A percentile compares a stretch with the other conserved stretches of the same genome.
Evolutionary conservation across 2,888 invertebrate genomes (phyloP).

Genomic region (Dichetophora obliterata): DNA sequence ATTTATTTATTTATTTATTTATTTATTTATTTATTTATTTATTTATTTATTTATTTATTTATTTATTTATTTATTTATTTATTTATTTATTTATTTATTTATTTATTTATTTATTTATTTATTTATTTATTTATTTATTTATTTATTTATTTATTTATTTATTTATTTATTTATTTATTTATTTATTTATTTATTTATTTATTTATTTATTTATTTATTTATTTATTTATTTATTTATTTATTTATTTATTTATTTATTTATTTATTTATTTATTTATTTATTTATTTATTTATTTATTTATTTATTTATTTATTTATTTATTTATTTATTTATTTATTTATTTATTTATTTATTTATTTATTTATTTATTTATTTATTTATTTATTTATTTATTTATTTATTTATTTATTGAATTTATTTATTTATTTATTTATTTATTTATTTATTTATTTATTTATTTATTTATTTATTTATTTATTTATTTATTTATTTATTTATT

Average conservation of each 20-base stretch:
- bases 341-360: not conserved
- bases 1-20: slow-evolving; percentile 10
- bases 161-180: not conserved
- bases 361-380: not conserved
- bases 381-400: not conserved
- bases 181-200: not conserved
- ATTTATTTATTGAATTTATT: not conserved
- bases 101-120: not conserved
- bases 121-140: not conserved
- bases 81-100: not conserved
- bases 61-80: not conserved
- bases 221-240: not conserved
- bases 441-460: not conserved
- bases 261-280: not conserved
- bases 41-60: not conserved
- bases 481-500: not conserved
- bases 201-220: not conserved
- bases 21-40: not conserved
- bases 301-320: not conserved
- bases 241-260: not conserved
- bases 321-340: not conserved
- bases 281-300: not conserved
- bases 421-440: slow-evolving; percentile 3
- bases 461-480: not conserved
- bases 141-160: not conserved